Evolutionary conservation across 2,113 vertebrate species (phyloP).

Genomic region (Dermatemys mawii): DNA sequence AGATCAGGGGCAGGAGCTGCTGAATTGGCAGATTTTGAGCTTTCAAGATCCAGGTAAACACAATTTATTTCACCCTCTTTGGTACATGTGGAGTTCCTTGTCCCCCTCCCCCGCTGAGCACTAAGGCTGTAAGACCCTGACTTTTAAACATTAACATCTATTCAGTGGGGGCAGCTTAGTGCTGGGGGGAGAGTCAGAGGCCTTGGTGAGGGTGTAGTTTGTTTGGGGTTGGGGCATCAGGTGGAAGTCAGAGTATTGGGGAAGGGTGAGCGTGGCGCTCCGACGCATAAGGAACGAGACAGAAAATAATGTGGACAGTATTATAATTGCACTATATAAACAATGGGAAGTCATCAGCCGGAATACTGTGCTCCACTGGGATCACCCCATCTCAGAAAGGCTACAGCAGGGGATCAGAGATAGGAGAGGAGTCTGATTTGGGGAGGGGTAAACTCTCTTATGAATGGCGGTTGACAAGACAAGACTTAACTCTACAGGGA

Average conservation of each 20-base stretch:
- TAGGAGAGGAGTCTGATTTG: not conserved
- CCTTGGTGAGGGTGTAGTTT: not conserved
- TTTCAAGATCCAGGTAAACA: not conserved
- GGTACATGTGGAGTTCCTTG: not conserved
- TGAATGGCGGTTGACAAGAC: not conserved
- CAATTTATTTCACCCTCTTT: not conserved
- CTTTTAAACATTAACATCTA: not conserved
- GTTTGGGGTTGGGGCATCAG: not conserved
- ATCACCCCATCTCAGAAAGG: not conserved
- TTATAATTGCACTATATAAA: not conserved
- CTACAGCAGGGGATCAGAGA: not conserved
- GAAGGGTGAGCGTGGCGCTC: not conserved
- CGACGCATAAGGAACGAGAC: not conserved
- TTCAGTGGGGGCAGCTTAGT: not conserved
- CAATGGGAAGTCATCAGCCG: not conserved
- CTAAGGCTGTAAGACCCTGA: not conserved
- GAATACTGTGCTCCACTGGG: not conserved
- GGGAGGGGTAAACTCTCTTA: not conserved
- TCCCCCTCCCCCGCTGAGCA: too few relatives aligned
- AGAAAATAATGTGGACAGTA: not conserved
- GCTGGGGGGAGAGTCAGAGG: not conserved
- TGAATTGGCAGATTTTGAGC: not conserved
- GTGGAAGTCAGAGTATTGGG: not conserved
- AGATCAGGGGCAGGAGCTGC: not conserved
- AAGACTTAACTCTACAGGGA: not conserved